A percentile compares a stretch with the other conserved stretches of the same genome.
phyloP scores from a whole-genome alignment of 2,888 invertebrate genomes.

The Myopa tessellatipennis region DNA sequence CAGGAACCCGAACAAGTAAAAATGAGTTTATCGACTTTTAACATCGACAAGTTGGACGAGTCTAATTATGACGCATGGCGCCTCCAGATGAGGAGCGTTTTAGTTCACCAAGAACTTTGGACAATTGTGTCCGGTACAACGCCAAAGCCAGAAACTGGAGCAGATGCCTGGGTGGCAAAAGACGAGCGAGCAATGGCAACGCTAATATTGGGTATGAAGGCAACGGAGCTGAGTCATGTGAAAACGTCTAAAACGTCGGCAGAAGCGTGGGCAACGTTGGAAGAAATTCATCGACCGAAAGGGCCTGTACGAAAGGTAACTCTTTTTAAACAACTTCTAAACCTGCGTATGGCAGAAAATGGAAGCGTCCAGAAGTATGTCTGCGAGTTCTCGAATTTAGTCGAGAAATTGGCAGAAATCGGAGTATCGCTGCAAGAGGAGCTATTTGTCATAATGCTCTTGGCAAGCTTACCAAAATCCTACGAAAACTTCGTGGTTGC shows the following conservation, averaged over 20 bases:
- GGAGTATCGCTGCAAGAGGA: constrained; percentile 42
- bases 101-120: constrained; percentile 35
- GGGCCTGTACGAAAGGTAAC: constrained; percentile 32
- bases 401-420: constrained; percentile 40
- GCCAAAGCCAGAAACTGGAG: not conserved
- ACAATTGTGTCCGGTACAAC: constrained; percentile 11
- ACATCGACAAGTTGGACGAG: constrained; percentile 33
- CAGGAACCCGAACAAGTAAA: constrained; percentile 13
- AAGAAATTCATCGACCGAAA: constrained; percentile 17
- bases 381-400: constrained; percentile 22
- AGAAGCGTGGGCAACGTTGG: constrained; percentile 19
- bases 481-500: constrained; percentile 39
- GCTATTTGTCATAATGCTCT: constrained; percentile 40
- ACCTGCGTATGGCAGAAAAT: constrained; percentile 11
- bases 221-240: constrained; percentile 14
- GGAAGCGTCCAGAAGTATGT: constrained; percentile 27
- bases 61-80: constrained; percentile 35
- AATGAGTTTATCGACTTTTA: constrained; percentile 12
- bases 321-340: constrained; percentile 30
- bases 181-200: constrained; percentile 39
- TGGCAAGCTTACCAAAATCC: constrained; percentile 40
- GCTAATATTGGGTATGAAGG: constrained; percentile 29
- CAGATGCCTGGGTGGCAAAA: not conserved
- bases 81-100: constrained; percentile 20
- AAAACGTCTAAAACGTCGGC: not conserved